Evolutionary conservation across 2,888 invertebrate genomes (phyloP).

Genomic region (Tetanocera ferruginea): DNA sequence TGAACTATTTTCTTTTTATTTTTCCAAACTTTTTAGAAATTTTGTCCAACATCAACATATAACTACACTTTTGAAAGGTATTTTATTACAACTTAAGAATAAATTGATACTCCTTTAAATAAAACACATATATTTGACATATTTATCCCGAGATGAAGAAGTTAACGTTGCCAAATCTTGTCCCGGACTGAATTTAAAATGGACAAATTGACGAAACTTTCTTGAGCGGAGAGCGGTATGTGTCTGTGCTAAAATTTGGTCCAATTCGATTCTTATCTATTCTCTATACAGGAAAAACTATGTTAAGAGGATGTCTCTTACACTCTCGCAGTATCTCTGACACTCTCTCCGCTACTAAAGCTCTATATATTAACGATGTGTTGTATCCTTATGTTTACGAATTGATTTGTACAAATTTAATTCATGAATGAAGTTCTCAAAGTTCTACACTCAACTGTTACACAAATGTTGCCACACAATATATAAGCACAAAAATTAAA

Average conservation of each 20-base stretch:
- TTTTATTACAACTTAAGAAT: too few relatives aligned
- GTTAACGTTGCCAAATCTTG: slow-evolving; percentile 65
- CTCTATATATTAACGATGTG: background rate
- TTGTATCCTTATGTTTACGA: background rate
- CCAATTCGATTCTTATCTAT: background rate
- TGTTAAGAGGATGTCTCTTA: background rate
- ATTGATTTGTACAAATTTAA: slow-evolving; percentile 4
- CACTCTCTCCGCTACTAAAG: background rate
- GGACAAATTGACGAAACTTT: slow-evolving; percentile 7
- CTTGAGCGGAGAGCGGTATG: slow-evolving; percentile 2
- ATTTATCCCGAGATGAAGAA: slow-evolving; percentile 23
- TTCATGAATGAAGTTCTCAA: slow-evolving; percentile 25
- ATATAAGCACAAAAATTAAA: too few relatives aligned
- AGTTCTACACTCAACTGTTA: background rate
- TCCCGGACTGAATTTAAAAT: slow-evolving; percentile 63
- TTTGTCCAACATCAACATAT: background rate
- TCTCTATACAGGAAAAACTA: background rate
- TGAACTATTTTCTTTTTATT: background rate
- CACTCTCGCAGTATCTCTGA: background rate
- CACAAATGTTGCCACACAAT: too few relatives aligned
- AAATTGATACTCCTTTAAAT: too few relatives aligned
- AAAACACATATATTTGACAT: too few relatives aligned
- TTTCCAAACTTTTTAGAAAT: background rate
- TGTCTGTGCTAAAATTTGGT: slow-evolving; percentile 18
- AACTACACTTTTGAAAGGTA: too few relatives aligned